Evolutionary conservation across 2,888 invertebrate genomes (phyloP), one percentile per base, ranked within the genome.

Genomic region (Urechis unicinctus): DNA sequence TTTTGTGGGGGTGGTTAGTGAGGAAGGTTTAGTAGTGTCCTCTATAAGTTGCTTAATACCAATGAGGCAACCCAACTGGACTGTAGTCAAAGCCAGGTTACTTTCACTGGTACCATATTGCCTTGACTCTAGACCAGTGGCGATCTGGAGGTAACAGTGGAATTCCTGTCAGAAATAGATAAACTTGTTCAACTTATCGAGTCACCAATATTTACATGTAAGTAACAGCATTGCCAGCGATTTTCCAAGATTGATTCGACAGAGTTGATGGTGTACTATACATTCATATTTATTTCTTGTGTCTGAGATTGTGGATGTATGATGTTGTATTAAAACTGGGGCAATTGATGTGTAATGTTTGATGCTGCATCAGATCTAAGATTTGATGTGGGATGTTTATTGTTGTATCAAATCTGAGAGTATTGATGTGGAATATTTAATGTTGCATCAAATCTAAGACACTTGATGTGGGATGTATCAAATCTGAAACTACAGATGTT

Each of bases 181-280:
- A 94, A 96, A 79, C 81, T 98, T 59, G 91, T 98, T 47, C 97
- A 98, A 76, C 83, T 99, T 13, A 88, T 99, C 55, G 98, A 99
- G 81, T 98, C 97, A 17, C 98, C 98, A 2, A 96, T 99, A 76
- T 96, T 98, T 79, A 93, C 96, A 54, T 93, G 96, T 95, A 81
- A 88, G 91, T 84, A 61, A 30, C 17, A 28, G 6, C n/a, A n/a
- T n/a, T n/a, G n/a, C n/a, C n/a, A n/a, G n/a, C n/a, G n/a, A n/a
- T n/a, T n/a, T n/a, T n/a, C n/a, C n/a, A n/a, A n/a, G n/a, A n/a
- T n/a, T n/a, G n/a, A n/a, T n/a, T n/a, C n/a, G n/a, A n/a, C n/a
- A n/a, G n/a, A n/a, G n/a, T n/a, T n/a, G n/a, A n/a, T n/a, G n/a
- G n/a, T n/a, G n/a, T n/a, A n/a, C n/a, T n/a, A n/a, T n/a, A n/a